phyloP scores from a whole-genome alignment of 2,113 vertebrate species.

The Ammospiza caudacuta region DNA sequence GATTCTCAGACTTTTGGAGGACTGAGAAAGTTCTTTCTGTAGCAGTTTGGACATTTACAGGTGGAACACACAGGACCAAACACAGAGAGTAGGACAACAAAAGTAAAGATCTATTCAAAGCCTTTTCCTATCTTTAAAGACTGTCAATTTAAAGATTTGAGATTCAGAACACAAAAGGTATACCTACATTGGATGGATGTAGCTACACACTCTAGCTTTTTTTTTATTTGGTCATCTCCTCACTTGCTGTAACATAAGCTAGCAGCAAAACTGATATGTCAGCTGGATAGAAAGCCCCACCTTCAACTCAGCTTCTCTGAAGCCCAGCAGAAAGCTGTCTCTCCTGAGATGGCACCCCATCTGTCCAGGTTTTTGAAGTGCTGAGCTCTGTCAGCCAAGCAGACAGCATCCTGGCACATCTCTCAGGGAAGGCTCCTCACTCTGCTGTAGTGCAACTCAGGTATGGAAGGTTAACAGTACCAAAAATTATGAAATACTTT shows the following conservation, averaged over 20 bases:
- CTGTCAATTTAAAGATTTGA: neutral
- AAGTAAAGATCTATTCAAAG: neutral
- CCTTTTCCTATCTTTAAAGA: neutral
- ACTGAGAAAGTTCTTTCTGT: neutral
- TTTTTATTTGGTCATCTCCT: neutral
- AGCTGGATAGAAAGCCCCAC: neutral
- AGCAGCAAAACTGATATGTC: neutral
- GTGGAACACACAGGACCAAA: neutral
- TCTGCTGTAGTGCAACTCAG: neutral
- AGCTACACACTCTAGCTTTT: neutral
- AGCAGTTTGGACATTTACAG: neutral
- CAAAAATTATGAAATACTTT: neutral
- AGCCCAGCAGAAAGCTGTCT: neutral
- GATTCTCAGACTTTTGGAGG: neutral
- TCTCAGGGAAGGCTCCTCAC: neutral
- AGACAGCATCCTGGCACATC: neutral
- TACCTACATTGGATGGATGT: neutral
- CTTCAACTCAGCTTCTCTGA: neutral
- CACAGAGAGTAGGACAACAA: neutral
- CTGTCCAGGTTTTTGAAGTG: slow-evolving; percentile 36
- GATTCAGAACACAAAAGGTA: neutral
- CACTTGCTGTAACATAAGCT: neutral
- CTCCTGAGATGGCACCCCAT: neutral
- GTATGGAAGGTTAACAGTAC: neutral
- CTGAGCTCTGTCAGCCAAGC: neutral